Percentiles rank a stretch among this genome's conserved stretches.
These are phyloP conservation scores for Isoperla grammatica DNA, from an alignment of 2,888 invertebrate genomes.

Conservation along the genomic window DNA sequence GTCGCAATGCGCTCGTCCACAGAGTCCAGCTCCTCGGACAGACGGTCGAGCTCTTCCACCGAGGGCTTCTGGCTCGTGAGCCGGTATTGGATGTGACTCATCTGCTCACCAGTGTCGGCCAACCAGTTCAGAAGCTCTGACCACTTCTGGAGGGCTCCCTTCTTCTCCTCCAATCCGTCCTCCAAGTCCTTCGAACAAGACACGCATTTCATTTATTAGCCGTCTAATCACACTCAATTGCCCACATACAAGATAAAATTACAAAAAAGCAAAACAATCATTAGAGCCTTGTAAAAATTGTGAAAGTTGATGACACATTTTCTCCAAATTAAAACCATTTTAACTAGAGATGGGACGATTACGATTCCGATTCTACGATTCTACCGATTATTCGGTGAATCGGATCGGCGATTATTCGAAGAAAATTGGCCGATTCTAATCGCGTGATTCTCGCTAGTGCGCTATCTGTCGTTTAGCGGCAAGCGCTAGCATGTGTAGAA, in stretches of 20 bases:
- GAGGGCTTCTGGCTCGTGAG: conserved; percentile 67
- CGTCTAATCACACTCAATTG: neutral
- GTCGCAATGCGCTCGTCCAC: conserved; percentile 34
- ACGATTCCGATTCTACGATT: no score
- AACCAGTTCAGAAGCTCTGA: conserved; percentile 76
- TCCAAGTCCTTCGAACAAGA: conserved; percentile 51
- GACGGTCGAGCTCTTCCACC: conserved; percentile 61
- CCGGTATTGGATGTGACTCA: conserved; percentile 75
- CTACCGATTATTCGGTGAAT: no score
- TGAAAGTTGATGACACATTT: neutral
- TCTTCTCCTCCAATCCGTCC: conserved; percentile 66
- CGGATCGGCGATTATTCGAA: no score
- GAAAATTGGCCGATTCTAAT: no score
- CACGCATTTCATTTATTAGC: no score
- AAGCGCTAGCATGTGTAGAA: no score
- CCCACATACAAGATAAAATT: neutral
- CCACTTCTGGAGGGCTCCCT: conserved; percentile 73
- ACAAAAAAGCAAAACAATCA: neutral
- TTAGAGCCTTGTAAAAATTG: neutral
- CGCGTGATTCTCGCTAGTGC: no score
- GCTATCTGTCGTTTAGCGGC: no score
- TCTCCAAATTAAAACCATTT: no score
- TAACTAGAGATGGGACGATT: no score
- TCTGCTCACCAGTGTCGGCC: conserved; percentile 69
- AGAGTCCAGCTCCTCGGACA: conserved; percentile 43